Conservation (phyloP, 2,888 invertebrate genomes). For the Disparrhopalites patrizii region DNA sequence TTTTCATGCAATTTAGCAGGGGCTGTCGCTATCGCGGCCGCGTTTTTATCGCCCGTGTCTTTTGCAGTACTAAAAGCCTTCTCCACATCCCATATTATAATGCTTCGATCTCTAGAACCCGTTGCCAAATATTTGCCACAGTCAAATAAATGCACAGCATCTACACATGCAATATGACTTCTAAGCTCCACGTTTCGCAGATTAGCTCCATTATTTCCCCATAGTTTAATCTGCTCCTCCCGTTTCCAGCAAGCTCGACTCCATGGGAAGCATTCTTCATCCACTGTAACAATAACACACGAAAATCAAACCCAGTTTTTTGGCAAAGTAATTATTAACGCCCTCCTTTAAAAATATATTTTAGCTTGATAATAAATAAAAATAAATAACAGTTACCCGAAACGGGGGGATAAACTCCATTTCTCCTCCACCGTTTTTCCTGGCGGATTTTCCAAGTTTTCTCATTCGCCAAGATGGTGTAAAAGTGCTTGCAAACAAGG, state of each 20-base stretch:
- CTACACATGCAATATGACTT: slow-evolving; percentile 44
- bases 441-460: slow-evolving; percentile 45
- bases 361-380: neutral
- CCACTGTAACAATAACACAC: slow-evolving; percentile 24
- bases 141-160: slow-evolving; percentile 41
- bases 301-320: neutral
- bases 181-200: slow-evolving; percentile 54
- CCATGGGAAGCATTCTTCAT: slow-evolving; percentile 49
- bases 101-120: slow-evolving; percentile 42
- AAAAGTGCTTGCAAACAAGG: slow-evolving; percentile 41
- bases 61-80: slow-evolving; percentile 24
- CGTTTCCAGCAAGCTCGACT: slow-evolving; percentile 58
- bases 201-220: slow-evolving; percentile 56
- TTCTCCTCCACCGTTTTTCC: slow-evolving; percentile 37
- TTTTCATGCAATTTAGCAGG: slow-evolving; percentile 33
- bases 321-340: too few relatives aligned
- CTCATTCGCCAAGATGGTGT: slow-evolving; percentile 39
- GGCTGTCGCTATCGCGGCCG: slow-evolving; percentile 2
- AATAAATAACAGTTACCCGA: slow-evolving; percentile 30
- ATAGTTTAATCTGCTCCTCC: slow-evolving; percentile 58
- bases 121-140: slow-evolving; percentile 36
- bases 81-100: slow-evolving; percentile 43
- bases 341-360: neutral
- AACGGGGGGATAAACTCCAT: slow-evolving; percentile 40
- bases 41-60: neutral